Evolutionary conservation across 1,140 invertebrate species (phyloP).

Genomic region (Pseudachorutes palmiensis): DNA sequence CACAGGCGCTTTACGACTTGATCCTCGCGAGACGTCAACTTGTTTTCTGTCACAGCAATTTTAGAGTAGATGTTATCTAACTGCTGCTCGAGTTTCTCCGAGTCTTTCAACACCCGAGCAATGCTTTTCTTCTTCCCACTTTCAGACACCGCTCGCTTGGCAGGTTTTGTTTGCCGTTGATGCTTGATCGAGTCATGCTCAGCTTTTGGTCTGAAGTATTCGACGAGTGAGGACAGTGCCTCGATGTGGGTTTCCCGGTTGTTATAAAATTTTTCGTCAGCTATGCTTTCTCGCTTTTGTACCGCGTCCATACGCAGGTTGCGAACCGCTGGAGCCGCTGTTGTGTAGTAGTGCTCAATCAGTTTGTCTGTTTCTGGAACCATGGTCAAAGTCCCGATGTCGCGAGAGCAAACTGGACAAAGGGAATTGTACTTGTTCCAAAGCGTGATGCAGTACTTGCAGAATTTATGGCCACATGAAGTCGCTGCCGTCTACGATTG

Average conservation of each 20-base stretch:
- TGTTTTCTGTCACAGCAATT: neutral
- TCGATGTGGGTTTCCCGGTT: neutral
- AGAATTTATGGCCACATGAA: conserved; percentile 1
- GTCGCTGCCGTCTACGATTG: neutral
- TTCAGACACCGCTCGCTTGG: neutral
- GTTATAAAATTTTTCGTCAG: neutral
- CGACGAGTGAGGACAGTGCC: neutral
- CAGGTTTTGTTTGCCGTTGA: neutral
- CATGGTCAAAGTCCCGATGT: neutral
- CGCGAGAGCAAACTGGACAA: neutral
- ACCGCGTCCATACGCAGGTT: neutral
- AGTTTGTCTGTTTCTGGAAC: neutral
- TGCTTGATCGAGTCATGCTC: neutral
- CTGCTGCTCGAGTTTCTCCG: neutral
- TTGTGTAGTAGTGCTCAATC: neutral
- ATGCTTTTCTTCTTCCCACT: neutral
- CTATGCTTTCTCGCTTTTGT: neutral
- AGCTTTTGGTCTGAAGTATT: neutral
- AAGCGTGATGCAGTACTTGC: neutral
- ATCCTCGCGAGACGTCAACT: conserved; percentile 1
- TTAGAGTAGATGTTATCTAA: neutral
- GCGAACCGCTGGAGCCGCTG: neutral
- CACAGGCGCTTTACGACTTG: neutral
- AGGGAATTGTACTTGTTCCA: neutral
- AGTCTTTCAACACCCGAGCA: neutral